A percentile compares a stretch with the other conserved stretches of the same genome.
Conservation (phyloP, 2,113 vertebrate genomes). For the Arothron firmamentum region DNA sequence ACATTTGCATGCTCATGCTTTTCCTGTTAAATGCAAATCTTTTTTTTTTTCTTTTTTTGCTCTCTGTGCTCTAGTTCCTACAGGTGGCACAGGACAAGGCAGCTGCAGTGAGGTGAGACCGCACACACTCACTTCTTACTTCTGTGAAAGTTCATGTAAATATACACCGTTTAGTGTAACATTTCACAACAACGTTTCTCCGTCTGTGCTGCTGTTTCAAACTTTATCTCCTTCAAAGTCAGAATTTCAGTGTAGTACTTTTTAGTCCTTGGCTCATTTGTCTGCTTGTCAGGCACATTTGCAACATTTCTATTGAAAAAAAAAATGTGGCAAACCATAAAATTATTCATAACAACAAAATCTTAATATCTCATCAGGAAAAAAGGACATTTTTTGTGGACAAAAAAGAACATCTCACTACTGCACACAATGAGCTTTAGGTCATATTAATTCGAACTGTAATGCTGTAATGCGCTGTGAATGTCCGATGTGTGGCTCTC, state of each 20-base stretch:
- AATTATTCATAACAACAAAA: constrained; percentile 4
- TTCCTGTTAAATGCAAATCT: constrained; percentile 69
- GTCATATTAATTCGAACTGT: constrained; percentile 15
- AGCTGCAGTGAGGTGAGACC: constrained; percentile 62
- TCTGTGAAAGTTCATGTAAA: constrained; percentile 1
- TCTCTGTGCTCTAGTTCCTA: constrained; percentile 56
- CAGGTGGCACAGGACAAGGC: constrained; percentile 63
- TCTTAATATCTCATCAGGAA: neutral
- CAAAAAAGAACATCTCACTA: constrained; percentile 35
- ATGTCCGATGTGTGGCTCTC: constrained; percentile 26
- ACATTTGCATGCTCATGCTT: constrained; percentile 71
- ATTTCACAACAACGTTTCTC: too few relatives aligned
- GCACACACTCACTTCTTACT: neutral
- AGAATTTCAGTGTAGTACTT: too few relatives aligned
- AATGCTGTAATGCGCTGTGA: constrained; percentile 29
- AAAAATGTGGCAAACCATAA: neutral
- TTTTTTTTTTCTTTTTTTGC: constrained; percentile 42
- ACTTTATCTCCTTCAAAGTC: too few relatives aligned
- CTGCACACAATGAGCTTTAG: constrained; percentile 17
- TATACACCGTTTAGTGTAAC: too few relatives aligned
- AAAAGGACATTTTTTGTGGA: neutral
- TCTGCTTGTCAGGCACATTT: too few relatives aligned
- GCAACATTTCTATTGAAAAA: too few relatives aligned
- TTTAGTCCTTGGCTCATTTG: too few relatives aligned
- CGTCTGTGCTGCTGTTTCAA: too few relatives aligned